Conservation (phyloP, 2,113 vertebrate genomes). For the Salvator merianae region DNA sequence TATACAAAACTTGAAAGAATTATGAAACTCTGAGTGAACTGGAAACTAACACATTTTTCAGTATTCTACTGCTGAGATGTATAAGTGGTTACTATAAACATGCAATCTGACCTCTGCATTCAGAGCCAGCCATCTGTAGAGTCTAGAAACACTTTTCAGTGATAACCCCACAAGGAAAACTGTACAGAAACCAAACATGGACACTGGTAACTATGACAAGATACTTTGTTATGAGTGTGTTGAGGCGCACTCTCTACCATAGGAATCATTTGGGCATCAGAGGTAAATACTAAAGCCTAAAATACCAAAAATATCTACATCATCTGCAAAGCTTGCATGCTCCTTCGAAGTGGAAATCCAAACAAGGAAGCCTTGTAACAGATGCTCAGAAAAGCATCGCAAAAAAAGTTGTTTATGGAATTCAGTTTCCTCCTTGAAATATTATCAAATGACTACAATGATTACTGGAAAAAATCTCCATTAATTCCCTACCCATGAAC, state of each 20-base stretch:
- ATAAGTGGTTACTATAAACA: background rate
- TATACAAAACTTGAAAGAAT: no score
- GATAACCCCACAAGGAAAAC: background rate
- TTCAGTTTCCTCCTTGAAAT: conserved; percentile 32
- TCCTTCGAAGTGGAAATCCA: background rate
- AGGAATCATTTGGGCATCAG: no score
- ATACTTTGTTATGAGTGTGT: background rate
- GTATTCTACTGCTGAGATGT: background rate
- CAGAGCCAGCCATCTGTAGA: background rate
- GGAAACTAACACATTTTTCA: background rate
- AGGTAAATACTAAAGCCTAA: background rate
- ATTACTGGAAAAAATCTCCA: conserved; percentile 27
- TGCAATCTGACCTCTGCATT: background rate
- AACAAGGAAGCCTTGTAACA: background rate
- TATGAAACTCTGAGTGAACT: background rate
- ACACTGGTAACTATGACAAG: background rate
- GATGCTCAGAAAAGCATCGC: conserved; percentile 28
- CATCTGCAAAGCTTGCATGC: background rate
- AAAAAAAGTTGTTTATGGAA: conserved; percentile 49
- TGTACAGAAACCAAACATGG: background rate
- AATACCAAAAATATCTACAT: background rate
- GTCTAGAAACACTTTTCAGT: background rate
- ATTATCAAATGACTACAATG: conserved; percentile 36
- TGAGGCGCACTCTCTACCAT: no score
- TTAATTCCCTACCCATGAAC: conserved; percentile 35